Conservation (phyloP, 2,888 invertebrate species). For the Ferdinandea cuprea region DNA sequence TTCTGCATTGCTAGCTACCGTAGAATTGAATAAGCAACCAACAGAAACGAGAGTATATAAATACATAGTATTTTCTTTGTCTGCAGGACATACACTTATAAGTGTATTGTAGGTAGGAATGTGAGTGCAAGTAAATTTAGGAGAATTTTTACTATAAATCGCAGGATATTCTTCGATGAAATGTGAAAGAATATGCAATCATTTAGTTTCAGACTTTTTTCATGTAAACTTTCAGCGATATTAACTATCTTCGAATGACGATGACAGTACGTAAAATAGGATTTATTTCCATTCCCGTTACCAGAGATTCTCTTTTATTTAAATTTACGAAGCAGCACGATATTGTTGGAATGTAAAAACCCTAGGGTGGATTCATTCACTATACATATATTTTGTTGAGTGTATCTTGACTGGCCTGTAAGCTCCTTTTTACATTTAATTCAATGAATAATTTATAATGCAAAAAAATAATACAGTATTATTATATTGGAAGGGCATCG, state of each 20-base stretch:
- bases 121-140: not conserved
- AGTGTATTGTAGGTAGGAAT: not conserved
- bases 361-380: not conserved
- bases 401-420: not conserved
- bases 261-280: slow-evolving; percentile 64
- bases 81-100: slow-evolving; percentile 19
- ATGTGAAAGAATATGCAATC: slow-evolving; percentile 59
- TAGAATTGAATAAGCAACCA: too few species aligned
- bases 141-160: slow-evolving; percentile 40
- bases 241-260: slow-evolving; percentile 57
- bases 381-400: not conserved
- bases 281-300: slow-evolving; percentile 40
- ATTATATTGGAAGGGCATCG: too few species aligned
- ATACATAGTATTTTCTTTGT: not conserved
- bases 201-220: slow-evolving; percentile 32
- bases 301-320: slow-evolving; percentile 2
- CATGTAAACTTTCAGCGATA: slow-evolving; percentile 46
- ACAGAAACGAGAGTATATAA: too few species aligned
- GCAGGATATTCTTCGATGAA: slow-evolving; percentile 53
- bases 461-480: not conserved
- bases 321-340: not conserved
- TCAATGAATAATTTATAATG: slow-evolving; percentile 2
- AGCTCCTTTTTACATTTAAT: not conserved
- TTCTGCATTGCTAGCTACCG: too few species aligned
- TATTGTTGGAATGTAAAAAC: not conserved